phyloP scores from a whole-genome alignment of 2,888 invertebrate genomes.

The Caenorhabditis virilis region DNA sequence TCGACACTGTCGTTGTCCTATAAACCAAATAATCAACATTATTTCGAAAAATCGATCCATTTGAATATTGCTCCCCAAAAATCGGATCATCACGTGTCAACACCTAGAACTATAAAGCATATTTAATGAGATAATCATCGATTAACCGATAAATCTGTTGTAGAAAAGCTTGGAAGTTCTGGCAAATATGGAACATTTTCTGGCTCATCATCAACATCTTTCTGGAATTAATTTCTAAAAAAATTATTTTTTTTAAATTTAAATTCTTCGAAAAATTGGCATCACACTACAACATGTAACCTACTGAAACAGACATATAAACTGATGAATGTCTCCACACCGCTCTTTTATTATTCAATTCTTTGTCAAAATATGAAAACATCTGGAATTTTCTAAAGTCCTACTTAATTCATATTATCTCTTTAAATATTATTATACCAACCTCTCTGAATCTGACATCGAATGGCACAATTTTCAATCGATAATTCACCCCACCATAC shows the following conservation, averaged over 20 bases:
- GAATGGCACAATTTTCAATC: slow-evolving; percentile 54
- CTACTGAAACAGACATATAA: slow-evolving; percentile 35
- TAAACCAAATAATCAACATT: slow-evolving; percentile 59
- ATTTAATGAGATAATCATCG: neutral
- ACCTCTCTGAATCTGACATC: slow-evolving; percentile 57
- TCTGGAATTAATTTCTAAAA: slow-evolving; percentile 18
- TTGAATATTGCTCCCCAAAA: slow-evolving; percentile 53
- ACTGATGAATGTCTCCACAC: slow-evolving; percentile 39
- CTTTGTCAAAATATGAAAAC: slow-evolving; percentile 27
- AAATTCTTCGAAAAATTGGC: neutral
- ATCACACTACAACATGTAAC: slow-evolving; percentile 21
- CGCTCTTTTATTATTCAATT: slow-evolving; percentile 18
- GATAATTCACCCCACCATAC: slow-evolving; percentile 27
- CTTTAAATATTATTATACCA: too few relatives aligned
- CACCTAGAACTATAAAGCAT: slow-evolving; percentile 22
- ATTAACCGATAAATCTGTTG: slow-evolving; percentile 51
- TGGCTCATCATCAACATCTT: slow-evolving; percentile 39
- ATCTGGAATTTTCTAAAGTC: too few relatives aligned
- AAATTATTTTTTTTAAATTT: slow-evolving; percentile 9
- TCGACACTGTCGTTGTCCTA: slow-evolving; percentile 60
- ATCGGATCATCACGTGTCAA: slow-evolving; percentile 54
- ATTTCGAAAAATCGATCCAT: slow-evolving; percentile 58
- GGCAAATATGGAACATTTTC: slow-evolving; percentile 31
- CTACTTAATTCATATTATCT: too few relatives aligned
- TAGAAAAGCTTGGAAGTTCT: slow-evolving; percentile 48